Base-by-base conservation (phyloP, 2,113 vertebrate genomes). In the Phalacrocorax carbo region DNA sequence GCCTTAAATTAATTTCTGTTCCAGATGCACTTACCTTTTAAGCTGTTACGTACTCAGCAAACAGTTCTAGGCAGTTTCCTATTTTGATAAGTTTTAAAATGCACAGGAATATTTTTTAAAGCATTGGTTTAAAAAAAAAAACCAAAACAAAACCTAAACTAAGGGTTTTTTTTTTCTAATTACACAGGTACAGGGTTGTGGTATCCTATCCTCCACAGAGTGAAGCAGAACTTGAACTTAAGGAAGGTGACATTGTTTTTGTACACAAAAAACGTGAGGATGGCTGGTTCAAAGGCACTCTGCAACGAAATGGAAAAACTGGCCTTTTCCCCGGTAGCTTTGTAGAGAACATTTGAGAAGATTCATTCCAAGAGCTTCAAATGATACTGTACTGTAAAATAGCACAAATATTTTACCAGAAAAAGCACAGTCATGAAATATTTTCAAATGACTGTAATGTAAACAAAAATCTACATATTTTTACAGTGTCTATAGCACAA, bases 251-350 rank as follows among this genome's bases (percentile, higher is more conserved):
- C 96, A 98, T 99, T 70, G 99, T 99, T 95, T 99, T 99, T 71
- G 99, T 99, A 40, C 99, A 99, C 98, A 99, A 99, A 95, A 99
- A 99, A 78, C 97, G 99, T 10, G 99, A 99, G 90, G 99, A 99
- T 40, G 99, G 99, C 97, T 99, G 99, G 99, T 99, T 99, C 97
- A 99, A 99, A 98, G 99, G 99, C 94, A 99, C 99, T 3, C 98
- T 99, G 80, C 99, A 99, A 77, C 98, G 99, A 25, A 99, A 99
- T 55, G 99, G 99, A 93, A 98, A 99, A 96, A 99, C 99, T 3
- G 99, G 99, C 42, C 98, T 99, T 79, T 99, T 99, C 95, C 99
- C 99, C 0, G 99, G 99, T 94, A 99, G 99, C 98, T 99, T 99
- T 61, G 99, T 99, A 46, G 99, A 99, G 97, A 99, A 98, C 97